A percentile compares a stretch with the other conserved stretches of the same genome.
phyloP scores from a whole-genome alignment of 1,140 invertebrate species.

The Heliconius melpomene region DNA sequence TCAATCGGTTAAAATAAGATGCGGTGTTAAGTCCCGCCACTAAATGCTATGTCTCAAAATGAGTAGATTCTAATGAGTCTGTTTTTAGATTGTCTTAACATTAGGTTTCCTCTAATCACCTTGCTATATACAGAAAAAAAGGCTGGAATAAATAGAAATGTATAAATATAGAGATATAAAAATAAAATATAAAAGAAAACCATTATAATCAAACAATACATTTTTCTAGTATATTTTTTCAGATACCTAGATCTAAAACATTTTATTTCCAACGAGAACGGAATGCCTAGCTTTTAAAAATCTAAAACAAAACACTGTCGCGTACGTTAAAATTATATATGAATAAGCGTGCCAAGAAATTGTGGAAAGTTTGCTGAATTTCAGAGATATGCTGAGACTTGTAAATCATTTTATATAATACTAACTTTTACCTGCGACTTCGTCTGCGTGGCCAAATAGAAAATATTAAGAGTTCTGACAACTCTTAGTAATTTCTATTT shows the following conservation, averaged over 20 bases:
- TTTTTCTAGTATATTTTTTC: background rate
- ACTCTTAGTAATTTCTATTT: too few species aligned
- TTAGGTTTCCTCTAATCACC: too few species aligned
- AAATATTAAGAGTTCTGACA: too few species aligned
- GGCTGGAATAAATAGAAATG: background rate
- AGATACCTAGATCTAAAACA: background rate
- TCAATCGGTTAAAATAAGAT: background rate
- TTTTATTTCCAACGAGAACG: conserved; percentile 1
- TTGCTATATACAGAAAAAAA: too few species aligned
- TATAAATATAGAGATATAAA: background rate
- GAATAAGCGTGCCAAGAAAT: conserved; percentile 9
- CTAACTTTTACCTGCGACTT: too few species aligned
- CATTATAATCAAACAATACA: conserved; percentile 1
- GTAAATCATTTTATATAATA: conserved; percentile 9
- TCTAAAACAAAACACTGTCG: conserved; percentile 14
- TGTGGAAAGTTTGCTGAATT: conserved; percentile 5
- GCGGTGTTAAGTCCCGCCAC: too few species aligned
- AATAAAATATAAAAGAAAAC: background rate
- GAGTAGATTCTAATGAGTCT: too few species aligned
- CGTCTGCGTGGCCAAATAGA: background rate
- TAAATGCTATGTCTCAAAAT: too few species aligned
- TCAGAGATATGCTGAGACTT: background rate
- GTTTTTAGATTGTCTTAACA: too few species aligned
- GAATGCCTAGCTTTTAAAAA: conserved; percentile 3
- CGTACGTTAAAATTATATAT: background rate